phyloP scores from a whole-genome alignment of 1,140 invertebrate genomes.

The Apis dorsata region DNA sequence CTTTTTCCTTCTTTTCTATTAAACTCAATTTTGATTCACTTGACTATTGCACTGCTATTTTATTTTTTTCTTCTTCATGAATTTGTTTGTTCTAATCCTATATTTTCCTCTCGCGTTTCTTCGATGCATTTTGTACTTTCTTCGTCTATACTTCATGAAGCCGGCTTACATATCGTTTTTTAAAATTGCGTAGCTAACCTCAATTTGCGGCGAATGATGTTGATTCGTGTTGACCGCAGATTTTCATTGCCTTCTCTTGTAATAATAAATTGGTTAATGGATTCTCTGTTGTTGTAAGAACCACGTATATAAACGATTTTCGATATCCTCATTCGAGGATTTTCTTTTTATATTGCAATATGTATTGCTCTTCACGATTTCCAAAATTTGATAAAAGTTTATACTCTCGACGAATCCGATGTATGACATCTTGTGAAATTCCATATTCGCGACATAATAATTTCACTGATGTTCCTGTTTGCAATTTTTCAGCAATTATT shows the following conservation, averaged over 20 bases:
- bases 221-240: background rate
- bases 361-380: background rate
- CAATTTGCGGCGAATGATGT: background rate
- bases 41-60: background rate
- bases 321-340: background rate
- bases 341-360: background rate
- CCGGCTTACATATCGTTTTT: background rate
- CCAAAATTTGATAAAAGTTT: too few species aligned
- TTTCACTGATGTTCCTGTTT: fast-evolving
- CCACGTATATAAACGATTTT: background rate
- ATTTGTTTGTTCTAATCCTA: background rate
- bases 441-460: background rate
- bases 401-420: background rate
- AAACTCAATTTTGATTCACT: background rate
- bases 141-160: background rate
- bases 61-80: background rate
- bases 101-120: background rate
- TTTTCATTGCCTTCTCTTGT: background rate
- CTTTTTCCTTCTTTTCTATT: background rate
- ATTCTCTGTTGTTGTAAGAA: background rate
- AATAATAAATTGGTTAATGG: background rate
- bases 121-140: background rate
- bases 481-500: background rate
- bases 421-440: background rate
- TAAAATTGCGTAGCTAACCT: background rate